Evolutionary conservation across 2,113 vertebrate species (phyloP).

Genomic region (Microtus pennsylvanicus): DNA sequence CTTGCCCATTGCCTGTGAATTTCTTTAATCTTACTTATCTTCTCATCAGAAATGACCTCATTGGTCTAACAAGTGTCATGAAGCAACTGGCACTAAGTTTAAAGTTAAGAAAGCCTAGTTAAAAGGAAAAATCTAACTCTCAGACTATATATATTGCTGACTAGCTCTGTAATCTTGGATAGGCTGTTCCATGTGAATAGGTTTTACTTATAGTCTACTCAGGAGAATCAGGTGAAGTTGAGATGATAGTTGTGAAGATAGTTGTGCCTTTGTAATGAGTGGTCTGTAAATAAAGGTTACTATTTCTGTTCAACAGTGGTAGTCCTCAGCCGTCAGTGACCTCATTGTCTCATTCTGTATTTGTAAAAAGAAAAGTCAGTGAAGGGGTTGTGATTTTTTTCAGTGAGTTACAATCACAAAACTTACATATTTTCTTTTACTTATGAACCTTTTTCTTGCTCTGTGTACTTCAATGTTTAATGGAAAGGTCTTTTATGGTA

Average conservation of each 20-base stretch:
- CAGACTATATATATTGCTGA: not conserved
- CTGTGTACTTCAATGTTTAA: not conserved
- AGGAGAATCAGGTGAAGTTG: not conserved
- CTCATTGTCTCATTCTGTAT: conserved; percentile 1
- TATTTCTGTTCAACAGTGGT: not conserved
- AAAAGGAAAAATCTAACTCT: conserved; percentile 2
- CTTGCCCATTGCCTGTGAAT: not conserved
- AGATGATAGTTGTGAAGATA: conserved; percentile 16
- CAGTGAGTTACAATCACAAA: not conserved
- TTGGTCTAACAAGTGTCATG: not conserved
- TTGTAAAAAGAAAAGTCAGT: conserved; percentile 31
- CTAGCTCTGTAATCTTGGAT: not conserved
- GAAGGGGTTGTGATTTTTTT: conserved; percentile 45
- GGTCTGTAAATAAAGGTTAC: conserved; percentile 37
- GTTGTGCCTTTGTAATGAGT: conserved; percentile 43
- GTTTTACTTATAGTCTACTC: not conserved
- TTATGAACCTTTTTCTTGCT: not conserved
- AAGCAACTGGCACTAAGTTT: not conserved
- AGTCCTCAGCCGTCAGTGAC: conserved; percentile 19
- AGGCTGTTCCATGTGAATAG: not conserved
- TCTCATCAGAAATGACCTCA: conserved; percentile 35
- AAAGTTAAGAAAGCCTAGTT: not conserved
- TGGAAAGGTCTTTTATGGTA: not conserved
- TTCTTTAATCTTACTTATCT: not conserved
- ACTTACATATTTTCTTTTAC: not conserved